Conservation (phyloP, 2,113 vertebrate genomes). For the Patagioenas fasciata region DNA sequence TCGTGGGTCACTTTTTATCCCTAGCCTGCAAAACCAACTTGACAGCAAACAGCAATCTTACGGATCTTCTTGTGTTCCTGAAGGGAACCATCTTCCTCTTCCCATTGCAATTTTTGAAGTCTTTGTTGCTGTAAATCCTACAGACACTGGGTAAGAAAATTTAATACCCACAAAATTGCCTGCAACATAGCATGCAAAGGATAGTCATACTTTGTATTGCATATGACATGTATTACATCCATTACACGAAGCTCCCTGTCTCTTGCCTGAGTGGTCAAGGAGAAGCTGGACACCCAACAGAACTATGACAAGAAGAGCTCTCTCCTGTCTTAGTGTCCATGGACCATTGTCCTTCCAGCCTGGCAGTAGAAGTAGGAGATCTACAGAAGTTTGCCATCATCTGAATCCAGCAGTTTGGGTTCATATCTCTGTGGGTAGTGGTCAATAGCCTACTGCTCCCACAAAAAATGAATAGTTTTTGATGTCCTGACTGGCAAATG, state of each 20-base stretch:
- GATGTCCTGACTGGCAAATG: neutral
- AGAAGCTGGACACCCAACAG: neutral
- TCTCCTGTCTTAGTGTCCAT: neutral
- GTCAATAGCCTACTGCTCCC: neutral
- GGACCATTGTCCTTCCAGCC: neutral
- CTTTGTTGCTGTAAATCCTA: neutral
- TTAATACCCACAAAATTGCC: neutral
- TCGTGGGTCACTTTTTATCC: slow-evolving; percentile 6
- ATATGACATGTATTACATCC: neutral
- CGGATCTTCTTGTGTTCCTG: neutral
- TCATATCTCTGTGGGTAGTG: neutral
- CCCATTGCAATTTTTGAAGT: neutral
- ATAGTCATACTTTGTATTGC: accelerated
- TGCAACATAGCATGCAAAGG: neutral
- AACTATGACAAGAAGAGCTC: neutral
- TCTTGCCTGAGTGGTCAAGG: neutral
- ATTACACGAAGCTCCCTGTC: neutral
- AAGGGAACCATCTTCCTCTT: neutral
- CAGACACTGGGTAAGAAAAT: neutral
- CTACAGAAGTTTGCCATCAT: neutral
- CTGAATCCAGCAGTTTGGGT: neutral
- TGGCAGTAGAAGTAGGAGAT: neutral
- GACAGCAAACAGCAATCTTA: neutral
- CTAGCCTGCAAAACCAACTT: neutral
- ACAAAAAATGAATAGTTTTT: neutral